Percentiles rank a stretch among this genome's conserved stretches.
phyloP scores from a whole-genome alignment of 2,797 vertebrate species.

The Parotocinclus haroldoi region DNA sequence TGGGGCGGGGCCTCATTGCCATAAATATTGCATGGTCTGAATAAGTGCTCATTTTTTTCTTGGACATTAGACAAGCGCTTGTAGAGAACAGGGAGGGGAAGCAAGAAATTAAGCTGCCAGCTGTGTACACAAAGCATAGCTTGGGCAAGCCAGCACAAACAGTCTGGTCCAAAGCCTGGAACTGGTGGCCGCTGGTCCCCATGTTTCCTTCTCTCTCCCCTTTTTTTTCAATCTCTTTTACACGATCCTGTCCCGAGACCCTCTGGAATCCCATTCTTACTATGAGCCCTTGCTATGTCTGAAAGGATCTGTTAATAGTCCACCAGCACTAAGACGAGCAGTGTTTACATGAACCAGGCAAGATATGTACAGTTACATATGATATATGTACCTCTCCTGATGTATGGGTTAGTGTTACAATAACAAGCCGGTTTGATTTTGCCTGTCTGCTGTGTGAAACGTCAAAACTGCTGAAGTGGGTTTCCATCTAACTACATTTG shows the following conservation, averaged over 20 bases:
- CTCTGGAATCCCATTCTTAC: not conserved
- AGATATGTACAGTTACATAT: too few relatives aligned
- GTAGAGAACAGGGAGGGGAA: conserved; percentile 28
- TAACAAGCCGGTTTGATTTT: too few relatives aligned
- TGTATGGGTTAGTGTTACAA: too few relatives aligned
- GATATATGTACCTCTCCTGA: too few relatives aligned
- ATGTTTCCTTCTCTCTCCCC: conserved; percentile 1
- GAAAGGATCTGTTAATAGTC: not conserved
- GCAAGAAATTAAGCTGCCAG: conserved; percentile 69
- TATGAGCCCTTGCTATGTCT: not conserved
- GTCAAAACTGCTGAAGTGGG: too few relatives aligned
- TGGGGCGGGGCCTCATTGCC: conserved; percentile 59
- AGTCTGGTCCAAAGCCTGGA: conserved; percentile 52
- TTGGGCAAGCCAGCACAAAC: conserved; percentile 53
- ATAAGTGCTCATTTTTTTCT: conserved; percentile 60
- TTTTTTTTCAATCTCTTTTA: too few relatives aligned
- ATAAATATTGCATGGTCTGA: conserved; percentile 53
- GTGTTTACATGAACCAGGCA: too few relatives aligned
- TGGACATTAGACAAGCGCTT: conserved; percentile 60
- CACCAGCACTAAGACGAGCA: too few relatives aligned
- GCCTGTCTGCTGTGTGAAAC: too few relatives aligned
- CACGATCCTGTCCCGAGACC: not conserved
- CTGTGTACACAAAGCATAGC: conserved; percentile 71
- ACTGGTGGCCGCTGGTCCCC: conserved; percentile 39
- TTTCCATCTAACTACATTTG: too few relatives aligned